Evolutionary conservation across 30 jellyfish, hydroid and myxozoan genomes (phyloP).

Genomic region (Aurelia sp.): DNA sequence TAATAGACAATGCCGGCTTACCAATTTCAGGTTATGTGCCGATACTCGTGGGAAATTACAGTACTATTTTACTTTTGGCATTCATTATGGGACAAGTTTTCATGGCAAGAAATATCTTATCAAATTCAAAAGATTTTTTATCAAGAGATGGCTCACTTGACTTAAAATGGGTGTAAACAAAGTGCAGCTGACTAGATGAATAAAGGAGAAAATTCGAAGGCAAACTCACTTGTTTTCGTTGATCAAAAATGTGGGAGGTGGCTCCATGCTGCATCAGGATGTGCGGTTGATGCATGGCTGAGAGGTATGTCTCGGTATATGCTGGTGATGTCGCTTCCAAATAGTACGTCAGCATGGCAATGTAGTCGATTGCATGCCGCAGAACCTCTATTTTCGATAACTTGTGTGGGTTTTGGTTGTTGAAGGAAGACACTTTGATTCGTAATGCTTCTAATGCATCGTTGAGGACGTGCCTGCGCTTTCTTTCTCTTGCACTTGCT

Average conservation of each 20-base stretch:
- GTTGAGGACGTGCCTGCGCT: conserved; percentile 92
- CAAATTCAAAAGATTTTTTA: no score
- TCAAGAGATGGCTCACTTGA: no score
- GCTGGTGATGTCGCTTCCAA: conserved; percentile 41
- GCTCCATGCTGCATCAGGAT: neutral
- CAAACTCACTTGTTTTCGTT: no score
- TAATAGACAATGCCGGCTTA: no score
- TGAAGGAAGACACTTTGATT: conserved; percentile 71
- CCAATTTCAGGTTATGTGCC: no score
- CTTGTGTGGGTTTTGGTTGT: conserved; percentile 74
- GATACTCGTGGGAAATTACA: no score
- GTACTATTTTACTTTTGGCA: no score
- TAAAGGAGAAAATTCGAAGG: no score
- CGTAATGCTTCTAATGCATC: conserved; percentile 89
- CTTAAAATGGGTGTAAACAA: no score
- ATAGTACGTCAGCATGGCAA: conserved; percentile 78
- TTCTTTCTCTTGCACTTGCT: conserved; percentile 97
- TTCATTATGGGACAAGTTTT: no score
- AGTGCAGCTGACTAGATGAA: no score
- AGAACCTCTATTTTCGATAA: conserved; percentile 91
- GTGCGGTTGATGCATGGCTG: conserved; percentile 11
- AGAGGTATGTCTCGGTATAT: neutral
- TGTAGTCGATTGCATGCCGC: conserved; percentile 93
- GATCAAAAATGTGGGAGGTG: neutral
- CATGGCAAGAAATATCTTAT: no score